Evolutionary conservation across 1,140 invertebrate species (phyloP).

Genomic region (Carcinoscorpius rotundicauda): DNA sequence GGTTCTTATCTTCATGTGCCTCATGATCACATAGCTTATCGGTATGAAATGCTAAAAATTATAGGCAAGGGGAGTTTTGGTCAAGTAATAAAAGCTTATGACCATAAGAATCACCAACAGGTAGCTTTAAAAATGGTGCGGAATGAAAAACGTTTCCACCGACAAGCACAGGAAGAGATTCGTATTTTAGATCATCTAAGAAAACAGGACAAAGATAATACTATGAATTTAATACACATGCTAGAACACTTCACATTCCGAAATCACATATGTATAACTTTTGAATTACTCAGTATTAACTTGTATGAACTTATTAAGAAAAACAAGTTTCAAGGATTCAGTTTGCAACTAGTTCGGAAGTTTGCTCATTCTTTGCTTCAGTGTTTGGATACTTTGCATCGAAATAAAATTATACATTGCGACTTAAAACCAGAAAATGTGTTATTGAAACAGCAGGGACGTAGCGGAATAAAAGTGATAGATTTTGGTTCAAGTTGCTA

Average conservation of each 20-base stretch:
- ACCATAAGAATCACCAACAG: conserved; percentile 88
- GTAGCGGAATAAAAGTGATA: conserved; percentile 98
- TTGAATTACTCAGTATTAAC: conserved; percentile 96
- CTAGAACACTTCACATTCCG: conserved; percentile 96
- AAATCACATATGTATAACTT: conserved; percentile 99
- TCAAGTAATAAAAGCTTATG: conserved; percentile 95
- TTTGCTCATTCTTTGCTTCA: conserved; percentile 96
- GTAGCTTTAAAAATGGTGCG: conserved; percentile 96
- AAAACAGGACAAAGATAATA: conserved; percentile 94
- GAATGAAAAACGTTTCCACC: conserved; percentile 96
- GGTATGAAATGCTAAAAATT: conserved; percentile 92
- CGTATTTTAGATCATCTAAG: conserved; percentile 89
- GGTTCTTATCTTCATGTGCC: conserved; percentile 95
- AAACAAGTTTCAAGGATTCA: conserved; percentile 99
- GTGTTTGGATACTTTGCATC: conserved; percentile 89
- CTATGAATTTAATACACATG: conserved; percentile 99
- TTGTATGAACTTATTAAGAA: conserved; percentile 99
- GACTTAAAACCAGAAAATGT: conserved; percentile 97
- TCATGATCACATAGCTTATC: conserved; percentile 95
- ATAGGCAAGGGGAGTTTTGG: conserved; percentile 99
- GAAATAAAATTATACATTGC: conserved; percentile 98
- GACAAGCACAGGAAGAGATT: conserved; percentile 98
- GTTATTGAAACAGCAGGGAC: conserved; percentile 92
- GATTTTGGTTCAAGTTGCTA: conserved; percentile 99
- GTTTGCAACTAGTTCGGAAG: conserved; percentile 88